Base-by-base conservation (phyloP, 1,140 invertebrate species). In the Drosophila baimaii region DNA sequence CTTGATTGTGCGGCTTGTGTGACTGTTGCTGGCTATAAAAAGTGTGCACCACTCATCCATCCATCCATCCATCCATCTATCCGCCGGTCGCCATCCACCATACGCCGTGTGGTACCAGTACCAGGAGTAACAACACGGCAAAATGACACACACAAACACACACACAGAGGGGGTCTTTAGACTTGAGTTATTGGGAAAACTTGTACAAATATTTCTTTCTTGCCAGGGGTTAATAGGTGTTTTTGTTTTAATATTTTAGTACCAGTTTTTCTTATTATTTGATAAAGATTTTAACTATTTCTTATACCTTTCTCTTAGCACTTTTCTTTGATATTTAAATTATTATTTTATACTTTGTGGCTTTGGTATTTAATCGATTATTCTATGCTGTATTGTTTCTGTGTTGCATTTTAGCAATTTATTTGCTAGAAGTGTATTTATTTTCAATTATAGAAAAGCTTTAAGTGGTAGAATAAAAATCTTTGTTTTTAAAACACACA, bases 1-100 rank as follows among this genome's bases (percentile, higher is more conserved):
- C 77, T 77, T 89, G 77, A 83, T 84, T 88, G 77, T 89, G 84
- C 63, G 79, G 79, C 73, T 89, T 88, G 80, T 89, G 69, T 81
- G 80, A 78, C 77, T 88, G 77, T 89, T 83, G 81, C 84, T 74
- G 76, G 68, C 73, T 64, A 80, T 88, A 88, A 89, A 86, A 86
- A 72, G 63, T 76, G 82, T 73, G 79, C 68, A 62, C 73, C 62
- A 88, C 77, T 89, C 69, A 72, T 71, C 68, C 65, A 33, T 66
- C 49, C 52, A 23, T 21, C 46, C 46, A 37, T 17, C 66, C 15
- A 41, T 35, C 54, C 21, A 17, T 37, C 54, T 21, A 58, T 65
- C 12, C 39, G 33, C 59, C 46, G 35, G 31, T 23, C 61, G 46
- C 21, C 37, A 63, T 51, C 12, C 5, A 21, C 25, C 81, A 86